These are phyloP conservation scores for Donacobius atricapilla DNA, from an alignment of 2,113 vertebrate genomes.

Conservation along the genomic window DNA sequence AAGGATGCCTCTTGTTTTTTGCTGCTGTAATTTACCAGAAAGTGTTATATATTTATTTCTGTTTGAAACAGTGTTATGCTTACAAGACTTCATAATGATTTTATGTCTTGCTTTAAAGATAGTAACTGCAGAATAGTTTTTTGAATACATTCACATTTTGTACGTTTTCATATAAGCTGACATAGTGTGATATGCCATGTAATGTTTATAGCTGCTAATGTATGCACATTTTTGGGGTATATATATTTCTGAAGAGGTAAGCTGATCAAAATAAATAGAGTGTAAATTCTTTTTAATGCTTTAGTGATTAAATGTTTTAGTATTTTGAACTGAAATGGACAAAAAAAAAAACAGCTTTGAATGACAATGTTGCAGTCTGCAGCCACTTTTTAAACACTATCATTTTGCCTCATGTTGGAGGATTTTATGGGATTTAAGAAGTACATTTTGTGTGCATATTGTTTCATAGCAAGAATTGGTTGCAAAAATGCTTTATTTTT, in stretches of 20 bases:
- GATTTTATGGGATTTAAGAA: slow-evolving; percentile 85
- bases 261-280: slow-evolving; percentile 83
- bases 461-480: slow-evolving; percentile 90
- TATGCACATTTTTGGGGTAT: slow-evolving; percentile 94
- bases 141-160: slow-evolving; percentile 98
- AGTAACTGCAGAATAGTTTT: slow-evolving; percentile 91
- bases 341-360: slow-evolving; percentile 77
- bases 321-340: slow-evolving; percentile 84
- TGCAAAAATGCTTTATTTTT: slow-evolving; percentile 94
- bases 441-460: slow-evolving; percentile 88
- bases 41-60: slow-evolving; percentile 91
- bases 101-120: slow-evolving; percentile 91
- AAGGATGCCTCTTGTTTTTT: slow-evolving; percentile 83
- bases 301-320: slow-evolving; percentile 88
- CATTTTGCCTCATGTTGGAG: slow-evolving; percentile 81
- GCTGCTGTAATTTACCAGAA: slow-evolving; percentile 88
- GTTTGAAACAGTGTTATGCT: slow-evolving; percentile 88
- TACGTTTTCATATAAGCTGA: slow-evolving; percentile 99
- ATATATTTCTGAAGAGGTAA: slow-evolving; percentile 97
- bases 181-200: slow-evolving; percentile 91
- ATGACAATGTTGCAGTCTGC: slow-evolving; percentile 74
- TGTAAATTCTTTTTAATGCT: slow-evolving; percentile 91
- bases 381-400: slow-evolving; percentile 79
- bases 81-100: slow-evolving; percentile 86
- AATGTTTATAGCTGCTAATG: slow-evolving; percentile 95